Evolutionary conservation across 2,113 vertebrate species (phyloP), one percentile per base, ranked within the genome.

Genomic region (Steatornis caripensis): DNA sequence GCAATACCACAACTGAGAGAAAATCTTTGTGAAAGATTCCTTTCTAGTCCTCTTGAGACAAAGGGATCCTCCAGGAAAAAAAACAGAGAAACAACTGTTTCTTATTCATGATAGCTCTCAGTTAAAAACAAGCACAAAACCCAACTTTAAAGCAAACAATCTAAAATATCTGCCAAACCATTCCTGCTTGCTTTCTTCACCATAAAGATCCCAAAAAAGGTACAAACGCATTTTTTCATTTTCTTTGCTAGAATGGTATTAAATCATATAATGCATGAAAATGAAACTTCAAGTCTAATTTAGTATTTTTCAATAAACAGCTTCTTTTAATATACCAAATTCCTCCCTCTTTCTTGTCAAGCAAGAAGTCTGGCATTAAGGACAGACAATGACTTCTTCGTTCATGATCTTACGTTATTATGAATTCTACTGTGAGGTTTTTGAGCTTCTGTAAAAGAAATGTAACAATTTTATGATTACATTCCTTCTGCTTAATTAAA

Each of bases 1-100:
- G 94, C 95, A 96, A 96, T 96, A 96, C 96, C 96, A 97, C 95
- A 97, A 97, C 96, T 96, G 93, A 97, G 94, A 94, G 94, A 96
- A 96, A 96, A 94, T 97, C 92, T 95, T 96, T 95, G 94, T 94
- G 84, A 95, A 95, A 95, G 88, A 92, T 97, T 94, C 96, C 69
- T 93, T 81, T 93, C 92, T 75, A 90, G 86, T 89, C 36, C 92
- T 92, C 94, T 95, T 76, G 94, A 95, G 95, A 96, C 95, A 97
- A 97, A 96, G 41, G 84, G 89, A 95, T 97, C 77, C 94, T 95
- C 95, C 96, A 94, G 92, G 83, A 96, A 94, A 95, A 87, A 69
- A 93, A 69, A 27, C 51, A 92, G 80, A 88, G 84, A 91, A 96
- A 84, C 84, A 95, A 93, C 91, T 94, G 91, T 93, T 97, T 97